A percentile compares a stretch with the other conserved stretches of the same genome.
phyloP scores from a whole-genome alignment of 1,140 invertebrate genomes.

The Heliconius congener region DNA sequence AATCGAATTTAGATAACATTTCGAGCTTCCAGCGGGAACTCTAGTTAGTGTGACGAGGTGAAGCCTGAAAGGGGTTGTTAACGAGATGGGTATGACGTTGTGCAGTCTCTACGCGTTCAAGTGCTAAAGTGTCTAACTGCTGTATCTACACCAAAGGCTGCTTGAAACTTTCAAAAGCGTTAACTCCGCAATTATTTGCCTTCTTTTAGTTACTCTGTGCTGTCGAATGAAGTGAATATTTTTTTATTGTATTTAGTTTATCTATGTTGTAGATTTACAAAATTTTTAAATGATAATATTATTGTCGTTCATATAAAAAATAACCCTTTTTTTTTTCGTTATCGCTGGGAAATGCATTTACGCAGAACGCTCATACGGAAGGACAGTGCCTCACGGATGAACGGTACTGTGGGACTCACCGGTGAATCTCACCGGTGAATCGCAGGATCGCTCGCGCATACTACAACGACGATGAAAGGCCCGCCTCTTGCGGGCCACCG shows the following conservation, averaged over 20 bases:
- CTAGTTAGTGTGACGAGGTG: neutral
- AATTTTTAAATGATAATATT: too few species aligned
- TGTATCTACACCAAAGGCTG: conserved; percentile 1
- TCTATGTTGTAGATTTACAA: too few species aligned
- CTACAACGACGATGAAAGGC: too few species aligned
- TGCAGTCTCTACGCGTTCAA: conserved; percentile 11
- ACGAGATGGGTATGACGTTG: conserved; percentile 16
- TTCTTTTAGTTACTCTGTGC: neutral
- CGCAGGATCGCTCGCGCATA: too few species aligned
- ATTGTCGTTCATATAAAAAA: too few species aligned
- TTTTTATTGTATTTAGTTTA: neutral
- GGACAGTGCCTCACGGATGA: too few species aligned
- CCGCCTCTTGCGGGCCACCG: too few species aligned
- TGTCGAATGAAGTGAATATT: neutral
- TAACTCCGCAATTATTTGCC: neutral
- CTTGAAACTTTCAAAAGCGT: conserved; percentile 1
- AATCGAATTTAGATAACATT: neutral
- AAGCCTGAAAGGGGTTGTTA: neutral
- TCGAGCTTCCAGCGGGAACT: neutral
- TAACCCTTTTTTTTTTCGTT: too few species aligned
- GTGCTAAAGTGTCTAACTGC: conserved; percentile 16
- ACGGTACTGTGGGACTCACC: too few species aligned
- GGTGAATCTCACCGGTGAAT: too few species aligned
- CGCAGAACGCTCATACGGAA: too few species aligned
- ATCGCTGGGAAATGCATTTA: too few species aligned